Evolutionary conservation across 2,888 invertebrate genomes (phyloP).

Genomic region (Teleiodes luculella): DNA sequence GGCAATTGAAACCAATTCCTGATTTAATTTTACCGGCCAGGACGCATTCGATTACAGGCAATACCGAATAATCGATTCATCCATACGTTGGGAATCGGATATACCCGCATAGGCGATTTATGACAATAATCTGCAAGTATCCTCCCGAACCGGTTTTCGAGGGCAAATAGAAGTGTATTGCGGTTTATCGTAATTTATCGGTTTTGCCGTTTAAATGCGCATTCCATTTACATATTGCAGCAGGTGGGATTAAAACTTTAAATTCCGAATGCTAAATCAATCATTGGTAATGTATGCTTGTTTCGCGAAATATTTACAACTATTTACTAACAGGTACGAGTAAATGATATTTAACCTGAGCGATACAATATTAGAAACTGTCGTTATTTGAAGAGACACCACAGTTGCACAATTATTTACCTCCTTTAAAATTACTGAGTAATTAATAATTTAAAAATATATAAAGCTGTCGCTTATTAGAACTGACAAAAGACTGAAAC

Average conservation of each 20-base stretch:
- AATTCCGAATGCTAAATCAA: slow-evolving; percentile 11
- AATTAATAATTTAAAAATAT: too few relatives aligned
- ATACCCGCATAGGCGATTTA: slow-evolving; percentile 51
- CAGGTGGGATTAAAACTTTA: slow-evolving; percentile 17
- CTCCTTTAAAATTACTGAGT: too few relatives aligned
- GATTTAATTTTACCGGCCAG: slow-evolving; percentile 48
- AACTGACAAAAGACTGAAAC: too few relatives aligned
- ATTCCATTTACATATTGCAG: slow-evolving; percentile 42
- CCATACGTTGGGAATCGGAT: slow-evolving; percentile 38
- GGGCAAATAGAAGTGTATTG: slow-evolving; percentile 53
- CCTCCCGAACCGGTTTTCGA: slow-evolving; percentile 50
- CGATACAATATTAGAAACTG: background rate
- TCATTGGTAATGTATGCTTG: slow-evolving; percentile 8
- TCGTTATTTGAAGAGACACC: background rate
- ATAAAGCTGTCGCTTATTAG: too few relatives aligned
- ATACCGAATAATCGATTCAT: slow-evolving; percentile 56
- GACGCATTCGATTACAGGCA: slow-evolving; percentile 50
- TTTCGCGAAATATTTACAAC: background rate
- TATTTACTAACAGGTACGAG: background rate
- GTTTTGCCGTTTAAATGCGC: slow-evolving; percentile 39
- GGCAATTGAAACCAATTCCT: background rate
- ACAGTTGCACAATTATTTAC: background rate
- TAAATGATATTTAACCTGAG: background rate
- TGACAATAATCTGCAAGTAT: slow-evolving; percentile 64
- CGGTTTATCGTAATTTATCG: slow-evolving; percentile 52